Evolutionary conservation across 2,797 vertebrate genomes (phyloP).

Genomic region (Lagothrix lagotricha): DNA sequence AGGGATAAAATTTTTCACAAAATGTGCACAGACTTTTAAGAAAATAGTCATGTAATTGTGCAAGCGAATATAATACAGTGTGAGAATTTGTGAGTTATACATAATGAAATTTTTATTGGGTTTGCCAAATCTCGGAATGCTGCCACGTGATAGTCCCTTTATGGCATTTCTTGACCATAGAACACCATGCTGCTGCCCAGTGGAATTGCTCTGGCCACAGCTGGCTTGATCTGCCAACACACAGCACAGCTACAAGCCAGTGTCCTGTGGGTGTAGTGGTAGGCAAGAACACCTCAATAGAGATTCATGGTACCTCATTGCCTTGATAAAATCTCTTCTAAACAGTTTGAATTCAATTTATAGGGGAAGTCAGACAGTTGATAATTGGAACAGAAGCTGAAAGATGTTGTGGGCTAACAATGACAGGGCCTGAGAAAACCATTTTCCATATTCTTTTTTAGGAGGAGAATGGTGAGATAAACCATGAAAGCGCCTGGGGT

Average conservation of each 20-base stretch:
- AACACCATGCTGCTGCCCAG: neutral
- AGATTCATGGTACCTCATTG: neutral
- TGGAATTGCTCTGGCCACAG: neutral
- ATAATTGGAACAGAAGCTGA: neutral
- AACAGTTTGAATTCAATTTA: neutral
- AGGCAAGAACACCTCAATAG: neutral
- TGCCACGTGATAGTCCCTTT: neutral
- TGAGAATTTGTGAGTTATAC: neutral
- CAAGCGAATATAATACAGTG: neutral
- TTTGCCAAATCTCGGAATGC: neutral
- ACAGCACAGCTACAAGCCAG: neutral
- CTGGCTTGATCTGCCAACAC: neutral
- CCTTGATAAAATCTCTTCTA: neutral
- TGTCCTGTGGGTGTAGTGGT: too few relatives aligned
- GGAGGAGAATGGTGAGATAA: neutral
- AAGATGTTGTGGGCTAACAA: neutral
- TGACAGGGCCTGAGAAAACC: neutral
- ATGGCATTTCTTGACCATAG: neutral
- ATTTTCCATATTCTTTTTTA: neutral
- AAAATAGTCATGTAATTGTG: neutral
- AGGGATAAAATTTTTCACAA: neutral
- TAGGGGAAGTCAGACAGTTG: neutral
- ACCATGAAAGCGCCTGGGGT: neutral
- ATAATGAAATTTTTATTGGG: neutral
- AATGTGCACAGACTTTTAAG: neutral